Evolutionary conservation across 37 sponge, comb jelly and placozoan genomes (phyloP).

Genomic region (Theonella swinhoei): DNA sequence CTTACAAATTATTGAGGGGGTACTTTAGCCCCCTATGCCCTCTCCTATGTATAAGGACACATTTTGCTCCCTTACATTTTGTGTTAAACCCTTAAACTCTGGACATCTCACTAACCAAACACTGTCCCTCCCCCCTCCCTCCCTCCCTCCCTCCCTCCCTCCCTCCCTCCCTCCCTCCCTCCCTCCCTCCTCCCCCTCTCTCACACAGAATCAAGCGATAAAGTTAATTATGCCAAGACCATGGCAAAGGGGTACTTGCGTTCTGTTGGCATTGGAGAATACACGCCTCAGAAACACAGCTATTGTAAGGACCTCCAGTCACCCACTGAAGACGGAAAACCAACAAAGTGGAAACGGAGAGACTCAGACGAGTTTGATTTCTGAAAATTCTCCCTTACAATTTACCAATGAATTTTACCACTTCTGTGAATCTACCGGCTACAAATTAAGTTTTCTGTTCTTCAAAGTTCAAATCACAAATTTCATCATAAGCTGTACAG

Average conservation of each 20-base stretch:
- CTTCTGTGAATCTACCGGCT: too few relatives aligned
- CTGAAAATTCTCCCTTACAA: not conserved
- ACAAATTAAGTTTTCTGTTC: not conserved
- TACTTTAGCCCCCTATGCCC: too few relatives aligned
- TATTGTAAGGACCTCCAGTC: not conserved
- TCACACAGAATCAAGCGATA: slow-evolving; percentile 15
- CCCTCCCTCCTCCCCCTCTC: not conserved
- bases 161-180: not conserved
- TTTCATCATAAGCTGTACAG: not conserved
- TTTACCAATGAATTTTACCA: not conserved
- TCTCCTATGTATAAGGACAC: not conserved
- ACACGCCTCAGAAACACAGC: slow-evolving; percentile 27
- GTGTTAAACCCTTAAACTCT: not conserved
- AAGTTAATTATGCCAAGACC: slow-evolving; percentile 50
- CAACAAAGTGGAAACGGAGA: slow-evolving; percentile 12
- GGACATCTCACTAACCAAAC: not conserved
- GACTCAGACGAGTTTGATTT: slow-evolving; percentile 18
- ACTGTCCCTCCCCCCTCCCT: not conserved
- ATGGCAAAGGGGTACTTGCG: slow-evolving; percentile 54
- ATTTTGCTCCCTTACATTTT: not conserved
- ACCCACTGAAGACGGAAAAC: not conserved
- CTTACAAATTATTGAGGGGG: too few relatives aligned
- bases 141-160: not conserved
- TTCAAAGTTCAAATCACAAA: not conserved
- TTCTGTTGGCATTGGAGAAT: slow-evolving; percentile 66